These are phyloP conservation scores for Gari tellinella DNA, from an alignment of 2,888 invertebrate genomes.

Conservation along the genomic window DNA sequence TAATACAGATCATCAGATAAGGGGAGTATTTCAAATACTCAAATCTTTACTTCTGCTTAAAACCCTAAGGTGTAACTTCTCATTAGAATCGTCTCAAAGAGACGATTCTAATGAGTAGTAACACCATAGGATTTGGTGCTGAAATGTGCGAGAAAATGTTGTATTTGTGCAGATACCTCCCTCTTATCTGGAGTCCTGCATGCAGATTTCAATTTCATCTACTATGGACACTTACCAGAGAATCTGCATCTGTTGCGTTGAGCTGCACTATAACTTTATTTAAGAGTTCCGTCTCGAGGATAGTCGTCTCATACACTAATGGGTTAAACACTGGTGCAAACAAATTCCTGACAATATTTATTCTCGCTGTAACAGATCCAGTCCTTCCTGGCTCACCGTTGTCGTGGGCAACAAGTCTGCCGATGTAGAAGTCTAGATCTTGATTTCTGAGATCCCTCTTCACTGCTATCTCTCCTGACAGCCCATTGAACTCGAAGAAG, in stretches of 20 bases:
- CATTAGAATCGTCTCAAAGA: too few species aligned
- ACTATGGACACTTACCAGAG: conserved; percentile 67
- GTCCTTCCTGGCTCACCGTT: conserved; percentile 73
- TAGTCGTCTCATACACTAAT: conserved; percentile 61
- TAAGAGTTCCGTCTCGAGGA: conserved; percentile 68
- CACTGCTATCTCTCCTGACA: conserved; percentile 66
- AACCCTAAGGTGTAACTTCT: too few species aligned
- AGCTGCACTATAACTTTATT: conserved; percentile 64
- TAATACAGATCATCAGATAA: too few species aligned
- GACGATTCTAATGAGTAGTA: too few species aligned
- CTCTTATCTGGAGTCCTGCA: too few species aligned
- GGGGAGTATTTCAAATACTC: too few species aligned
- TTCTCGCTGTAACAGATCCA: conserved; percentile 65
- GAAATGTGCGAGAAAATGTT: too few species aligned
- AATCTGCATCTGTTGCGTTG: conserved; percentile 72
- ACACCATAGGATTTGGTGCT: too few species aligned
- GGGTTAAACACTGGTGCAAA: conserved; percentile 62
- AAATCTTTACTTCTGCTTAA: too few species aligned
- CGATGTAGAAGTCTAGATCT: conserved; percentile 55
- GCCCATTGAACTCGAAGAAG: conserved; percentile 68
- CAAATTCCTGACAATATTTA: conserved; percentile 67
- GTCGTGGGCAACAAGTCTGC: conserved; percentile 72
- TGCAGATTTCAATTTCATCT: too few species aligned
- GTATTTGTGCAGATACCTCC: too few species aligned
- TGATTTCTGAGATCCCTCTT: conserved; percentile 55